phyloP scores from a whole-genome alignment of 1,140 invertebrate genomes.

The Psix sp. region DNA sequence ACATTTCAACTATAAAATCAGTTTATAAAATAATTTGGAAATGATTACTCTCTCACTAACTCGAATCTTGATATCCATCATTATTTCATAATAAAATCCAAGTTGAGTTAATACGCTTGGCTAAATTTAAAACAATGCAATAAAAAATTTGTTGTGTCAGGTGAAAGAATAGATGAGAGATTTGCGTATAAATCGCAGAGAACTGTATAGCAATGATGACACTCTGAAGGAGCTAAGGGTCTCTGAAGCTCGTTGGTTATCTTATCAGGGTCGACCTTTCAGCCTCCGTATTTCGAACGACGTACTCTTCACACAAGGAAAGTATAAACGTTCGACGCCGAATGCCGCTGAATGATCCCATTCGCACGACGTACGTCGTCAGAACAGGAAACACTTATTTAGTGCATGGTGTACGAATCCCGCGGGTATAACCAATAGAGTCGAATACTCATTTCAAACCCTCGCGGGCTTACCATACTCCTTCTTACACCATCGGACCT shows the following conservation, averaged over 20 bases:
- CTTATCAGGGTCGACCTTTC: constrained; percentile 61
- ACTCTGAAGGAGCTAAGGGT: constrained; percentile 41
- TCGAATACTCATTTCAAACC: constrained; percentile 28
- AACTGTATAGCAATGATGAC: constrained; percentile 7
- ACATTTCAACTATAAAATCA: no score
- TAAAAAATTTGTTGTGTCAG: not conserved
- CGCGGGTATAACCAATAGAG: constrained; percentile 32
- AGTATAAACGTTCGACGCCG: constrained; percentile 57
- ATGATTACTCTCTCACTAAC: no score
- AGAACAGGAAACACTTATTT: constrained; percentile 62
- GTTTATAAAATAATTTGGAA: no score
- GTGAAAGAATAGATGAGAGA: not conserved
- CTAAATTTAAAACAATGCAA: no score
- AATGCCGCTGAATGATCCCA: constrained; percentile 50
- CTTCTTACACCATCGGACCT: constrained; percentile 1
- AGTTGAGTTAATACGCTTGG: no score
- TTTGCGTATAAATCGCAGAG: constrained; percentile 10
- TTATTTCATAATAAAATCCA: no score
- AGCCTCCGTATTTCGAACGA: constrained; percentile 33
- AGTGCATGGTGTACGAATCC: constrained; percentile 54
- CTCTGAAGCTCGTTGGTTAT: constrained; percentile 42
- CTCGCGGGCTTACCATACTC: constrained; percentile 14
- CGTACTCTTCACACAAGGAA: constrained; percentile 38
- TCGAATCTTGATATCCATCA: no score
- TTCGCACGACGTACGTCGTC: constrained; percentile 47